Evolutionary conservation across 1,140 invertebrate genomes (phyloP).

Genomic region (Aphelinus certus): DNA sequence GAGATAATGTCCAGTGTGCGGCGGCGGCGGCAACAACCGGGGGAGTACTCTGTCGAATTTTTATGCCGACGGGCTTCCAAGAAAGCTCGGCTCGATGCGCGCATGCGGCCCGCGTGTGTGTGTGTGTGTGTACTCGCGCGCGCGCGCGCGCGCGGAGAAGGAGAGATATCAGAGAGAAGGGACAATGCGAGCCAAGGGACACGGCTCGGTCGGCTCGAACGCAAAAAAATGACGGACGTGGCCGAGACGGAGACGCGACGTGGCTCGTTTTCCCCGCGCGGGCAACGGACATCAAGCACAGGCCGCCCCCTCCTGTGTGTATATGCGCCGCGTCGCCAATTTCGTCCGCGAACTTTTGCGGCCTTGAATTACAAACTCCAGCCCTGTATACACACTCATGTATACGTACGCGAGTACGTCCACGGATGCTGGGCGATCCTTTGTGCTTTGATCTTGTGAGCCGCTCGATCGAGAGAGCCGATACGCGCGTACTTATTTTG

Average conservation of each 20-base stretch:
- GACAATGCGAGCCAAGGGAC: background rate
- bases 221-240: slow-evolving; percentile 31
- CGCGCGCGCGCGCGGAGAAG: background rate
- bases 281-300: too few relatives aligned
- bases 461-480: too few relatives aligned
- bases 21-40: background rate
- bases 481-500: too few relatives aligned
- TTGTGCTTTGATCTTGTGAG: too few relatives aligned
- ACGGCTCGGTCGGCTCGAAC: background rate
- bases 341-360: too few relatives aligned
- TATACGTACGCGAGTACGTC: too few relatives aligned
- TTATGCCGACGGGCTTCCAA: slow-evolving; percentile 30
- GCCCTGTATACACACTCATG: too few relatives aligned
- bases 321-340: too few relatives aligned
- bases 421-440: too few relatives aligned
- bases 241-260: slow-evolving; percentile 23
- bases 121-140: background rate
- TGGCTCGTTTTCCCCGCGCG: background rate
- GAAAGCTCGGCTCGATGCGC: slow-evolving; percentile 14
- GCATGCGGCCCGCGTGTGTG: slow-evolving; percentile 6
- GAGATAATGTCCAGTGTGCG: slow-evolving; percentile 21
- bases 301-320: too few relatives aligned
- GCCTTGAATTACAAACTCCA: too few relatives aligned
- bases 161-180: background rate
- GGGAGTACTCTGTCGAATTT: slow-evolving; percentile 33